phyloP scores from a whole-genome alignment of 2,888 invertebrate species.

The Drosophila cyrtoloma region DNA sequence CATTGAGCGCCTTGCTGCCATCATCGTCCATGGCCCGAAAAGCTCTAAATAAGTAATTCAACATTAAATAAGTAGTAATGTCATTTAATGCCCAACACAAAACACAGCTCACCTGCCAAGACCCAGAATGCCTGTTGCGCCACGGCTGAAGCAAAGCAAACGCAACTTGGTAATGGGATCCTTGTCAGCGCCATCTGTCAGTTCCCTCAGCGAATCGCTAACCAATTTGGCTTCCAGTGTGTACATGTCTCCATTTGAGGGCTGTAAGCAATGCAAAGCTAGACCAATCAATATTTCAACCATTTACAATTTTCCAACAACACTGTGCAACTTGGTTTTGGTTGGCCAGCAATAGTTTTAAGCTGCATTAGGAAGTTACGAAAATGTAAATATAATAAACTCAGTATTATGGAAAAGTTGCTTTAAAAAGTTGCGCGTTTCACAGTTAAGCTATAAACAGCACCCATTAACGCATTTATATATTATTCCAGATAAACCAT shows the following conservation, averaged over 20 bases:
- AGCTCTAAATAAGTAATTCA: slow-evolving; percentile 86
- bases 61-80: slow-evolving; percentile 38
- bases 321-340: background rate
- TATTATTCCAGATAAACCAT: background rate
- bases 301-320: slow-evolving; percentile 8
- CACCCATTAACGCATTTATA: background rate
- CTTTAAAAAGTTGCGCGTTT: background rate
- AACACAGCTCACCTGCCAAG: slow-evolving; percentile 89
- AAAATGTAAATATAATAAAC: background rate
- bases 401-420: background rate
- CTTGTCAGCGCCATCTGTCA: slow-evolving; percentile 87
- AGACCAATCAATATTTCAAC: slow-evolving; percentile 39
- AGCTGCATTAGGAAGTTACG: background rate
- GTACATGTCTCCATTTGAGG: slow-evolving; percentile 76
- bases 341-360: background rate
- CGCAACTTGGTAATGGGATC: slow-evolving; percentile 95
- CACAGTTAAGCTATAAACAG: background rate
- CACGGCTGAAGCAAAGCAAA: slow-evolving; percentile 93
- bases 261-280: slow-evolving; percentile 35
- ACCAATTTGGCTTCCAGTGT: slow-evolving; percentile 92
- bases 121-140: slow-evolving; percentile 95
- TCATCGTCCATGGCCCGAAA: slow-evolving; percentile 98
- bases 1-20: slow-evolving; percentile 92
- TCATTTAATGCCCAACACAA: slow-evolving; percentile 14
- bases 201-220: slow-evolving; percentile 90